Evolutionary conservation across 2,797 vertebrate species (phyloP), one percentile per base, ranked within the genome.

Genomic region (Notolepis coatsorum): DNA sequence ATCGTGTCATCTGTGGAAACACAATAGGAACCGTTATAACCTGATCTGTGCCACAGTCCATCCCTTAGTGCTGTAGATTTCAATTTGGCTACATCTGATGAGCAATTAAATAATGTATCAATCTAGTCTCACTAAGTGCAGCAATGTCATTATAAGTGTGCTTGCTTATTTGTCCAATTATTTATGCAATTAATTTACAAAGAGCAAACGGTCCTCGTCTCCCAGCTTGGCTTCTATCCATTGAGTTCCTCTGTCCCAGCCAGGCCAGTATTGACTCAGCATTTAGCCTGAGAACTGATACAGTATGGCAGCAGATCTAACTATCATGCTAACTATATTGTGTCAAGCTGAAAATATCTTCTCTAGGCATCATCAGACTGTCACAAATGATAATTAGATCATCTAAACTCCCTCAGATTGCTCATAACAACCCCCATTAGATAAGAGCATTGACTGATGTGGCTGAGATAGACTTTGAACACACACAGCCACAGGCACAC

Each of bases 261-360:
- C 64, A 56, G 68, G 72, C 73, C 72, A 80, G 77, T 87, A 77
- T 62, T 80, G 63, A 77, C 72, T 79, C 81, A 79, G 59, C 48
- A 56, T 68, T 77, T 65, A 17, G 45, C 45, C 17, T 6, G 13
- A 25, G 70, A 48, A 66, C 56, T 41, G 65, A 75, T 71, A 55
- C n/a, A n/a, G n/a, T n/a, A n/a, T 49, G 57, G 51, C 13, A 77
- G 59, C 38, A 61, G 46, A 41, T 71, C 51, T 46, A 65, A 71
- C 37, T 70, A 65, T 76, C 49, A 37, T 62, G 58, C 39, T 65
- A n/a, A n/a, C n/a, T n/a, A n/a, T 8, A 23, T 17, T 6, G 42
- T 45, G 45, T 15, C 18, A 20, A 38, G 28, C 17, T 42, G 42
- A 43, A 23, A 17, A 17, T 10, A 21, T 21, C 9, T 10, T 8